phyloP scores from a whole-genome alignment of 2,797 vertebrate species.

The Taenioides sp. region DNA sequence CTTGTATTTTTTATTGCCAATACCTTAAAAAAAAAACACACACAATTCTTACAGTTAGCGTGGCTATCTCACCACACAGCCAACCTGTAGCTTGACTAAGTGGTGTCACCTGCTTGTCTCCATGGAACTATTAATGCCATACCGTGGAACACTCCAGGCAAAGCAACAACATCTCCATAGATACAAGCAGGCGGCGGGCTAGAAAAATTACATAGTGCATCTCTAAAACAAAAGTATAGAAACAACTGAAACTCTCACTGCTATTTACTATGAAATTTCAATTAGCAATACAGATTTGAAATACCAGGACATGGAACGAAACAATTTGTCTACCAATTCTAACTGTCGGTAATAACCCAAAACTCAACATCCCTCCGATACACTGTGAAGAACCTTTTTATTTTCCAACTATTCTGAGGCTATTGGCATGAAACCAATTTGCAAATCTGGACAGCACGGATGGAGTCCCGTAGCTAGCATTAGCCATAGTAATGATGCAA shows the following conservation, averaged over 20 bases:
- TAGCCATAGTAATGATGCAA: slow-evolving; percentile 7
- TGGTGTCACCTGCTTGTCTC: no score
- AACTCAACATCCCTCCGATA: background rate
- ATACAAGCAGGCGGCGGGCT: no score
- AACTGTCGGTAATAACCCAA: background rate
- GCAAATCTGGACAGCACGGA: slow-evolving; percentile 3
- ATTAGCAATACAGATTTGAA: background rate
- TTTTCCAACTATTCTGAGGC: background rate
- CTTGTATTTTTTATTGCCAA: no score
- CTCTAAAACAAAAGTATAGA: no score
- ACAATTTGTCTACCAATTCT: background rate
- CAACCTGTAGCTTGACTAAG: no score
- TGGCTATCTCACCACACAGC: no score
- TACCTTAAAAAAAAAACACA: no score
- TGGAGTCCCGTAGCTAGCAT: background rate
- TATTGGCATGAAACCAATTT: slow-evolving; percentile 3
- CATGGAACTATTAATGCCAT: no score
- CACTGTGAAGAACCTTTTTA: background rate
- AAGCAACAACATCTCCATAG: no score
- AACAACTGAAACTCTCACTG: background rate
- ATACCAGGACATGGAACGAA: background rate
- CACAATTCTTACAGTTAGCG: no score
- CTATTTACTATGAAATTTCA: background rate
- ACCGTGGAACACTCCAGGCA: no score
- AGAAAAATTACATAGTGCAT: no score